Conservation (phyloP, 2,888 invertebrate species). For the Selenia dentaria region DNA sequence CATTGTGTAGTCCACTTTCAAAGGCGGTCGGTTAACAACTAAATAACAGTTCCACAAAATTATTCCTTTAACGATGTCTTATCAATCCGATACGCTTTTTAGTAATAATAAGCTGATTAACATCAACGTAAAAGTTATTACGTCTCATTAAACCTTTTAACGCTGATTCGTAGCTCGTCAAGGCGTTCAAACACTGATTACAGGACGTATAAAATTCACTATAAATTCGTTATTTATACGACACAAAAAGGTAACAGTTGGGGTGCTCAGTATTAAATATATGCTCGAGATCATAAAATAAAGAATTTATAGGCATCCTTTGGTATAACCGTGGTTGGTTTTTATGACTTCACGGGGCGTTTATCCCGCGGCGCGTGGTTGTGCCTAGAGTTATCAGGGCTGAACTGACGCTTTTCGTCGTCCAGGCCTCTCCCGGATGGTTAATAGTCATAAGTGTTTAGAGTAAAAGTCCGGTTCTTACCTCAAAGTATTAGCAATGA, state of each 20-base stretch:
- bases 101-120: conserved; percentile 54
- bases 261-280: conserved; percentile 80
- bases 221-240: conserved; percentile 75
- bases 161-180: conserved; percentile 32
- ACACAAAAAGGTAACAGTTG: conserved; percentile 76
- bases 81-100: conserved; percentile 40
- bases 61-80: conserved; percentile 41
- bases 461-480: too few species aligned
- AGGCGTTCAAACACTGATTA: conserved; percentile 66
- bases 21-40: conserved; percentile 55
- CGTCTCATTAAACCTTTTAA: conserved; percentile 51
- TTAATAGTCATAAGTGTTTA: too few species aligned
- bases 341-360: conserved; percentile 81
- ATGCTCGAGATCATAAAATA: conserved; percentile 79
- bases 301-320: conserved; percentile 83
- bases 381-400: too few species aligned
- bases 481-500: too few species aligned
- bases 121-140: conserved; percentile 49
- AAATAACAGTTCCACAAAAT: conserved; percentile 43
- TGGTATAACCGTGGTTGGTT: conserved; percentile 78
- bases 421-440: too few species aligned
- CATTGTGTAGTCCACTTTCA: conserved; percentile 55
- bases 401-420: too few species aligned
- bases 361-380: conserved; percentile 69
- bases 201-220: conserved; percentile 63